Base-by-base conservation (phyloP, 1,140 invertebrate species). In the Babylonia areolata region DNA sequence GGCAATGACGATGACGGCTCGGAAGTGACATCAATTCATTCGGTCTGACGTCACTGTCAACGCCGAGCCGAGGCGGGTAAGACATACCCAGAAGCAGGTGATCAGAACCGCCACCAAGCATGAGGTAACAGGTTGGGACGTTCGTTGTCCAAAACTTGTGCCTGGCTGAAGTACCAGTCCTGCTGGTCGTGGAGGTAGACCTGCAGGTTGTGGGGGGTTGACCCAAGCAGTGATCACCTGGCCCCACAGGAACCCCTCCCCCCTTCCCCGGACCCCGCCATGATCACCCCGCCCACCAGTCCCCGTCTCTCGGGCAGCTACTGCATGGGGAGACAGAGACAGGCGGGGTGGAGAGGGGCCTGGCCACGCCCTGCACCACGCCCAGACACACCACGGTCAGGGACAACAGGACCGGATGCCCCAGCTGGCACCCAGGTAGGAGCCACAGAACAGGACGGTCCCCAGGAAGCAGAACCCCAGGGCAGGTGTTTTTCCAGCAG, bases 181-280 rank as follows among this genome's bases (percentile, higher is more conserved):
- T 64, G 31, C 2, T 39, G 28, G 37, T 37, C 73, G 6, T 33
- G 51, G 37, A 79, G 15, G 37, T 85, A 75, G 39, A 77, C 40
- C 33, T 58, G 71, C n/a, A 85, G 46, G 84, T 85, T 85, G 73
- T 85, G 2, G 11, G 75, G n/a, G 75, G 73, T 85, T 85, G 51
- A 85, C 80, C 28, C n/a, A 69, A 40, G 20, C 15, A 12, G 78
- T 86, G 54, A 81, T 73, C 9, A 86, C 40, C 58, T 58, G 31
- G 69, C 73, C 80, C 54, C 79, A 82, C 28, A 77, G 39, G 71
- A 86, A 73, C 3, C 46, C 23, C 11, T n/a, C n/a, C n/a, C n/a
- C n/a, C 80, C 77, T 3, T 28, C 54, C 46, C 80, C 78, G 31
- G 35, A 81, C 64, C 85, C 78, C 37, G n/a, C 46, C 35, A 86